Evolutionary conservation across 2,113 vertebrate species (phyloP), one percentile per base, ranked within the genome.

Genomic region (Larimichthys crocea): DNA sequence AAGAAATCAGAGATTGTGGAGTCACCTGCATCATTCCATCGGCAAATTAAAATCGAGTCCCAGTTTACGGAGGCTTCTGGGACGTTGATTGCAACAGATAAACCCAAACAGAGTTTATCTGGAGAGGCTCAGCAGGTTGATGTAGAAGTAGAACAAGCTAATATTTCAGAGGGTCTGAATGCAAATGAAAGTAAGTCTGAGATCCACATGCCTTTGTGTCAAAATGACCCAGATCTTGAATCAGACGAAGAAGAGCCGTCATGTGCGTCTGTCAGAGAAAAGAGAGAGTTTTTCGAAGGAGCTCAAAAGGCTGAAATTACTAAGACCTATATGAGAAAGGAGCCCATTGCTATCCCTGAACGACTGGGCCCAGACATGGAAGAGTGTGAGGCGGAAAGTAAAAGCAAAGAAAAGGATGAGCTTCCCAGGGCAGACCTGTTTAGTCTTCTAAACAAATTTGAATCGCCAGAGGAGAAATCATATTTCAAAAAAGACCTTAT

Each of bases 1-100:
- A 96, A 94, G 87, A 96, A 93, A 83, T 95, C 96, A 1, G 96
- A 96, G 91, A 96, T 97, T 48, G 88, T 97, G 70, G 93, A 95
- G 50, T 95, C 95, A 44, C 96, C 97, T 22, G 86, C 95, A 24
- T 95, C 95, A 10, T 96, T 97, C 63, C 95, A 96, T 57, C 94
- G 95, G 29, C 96, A 97, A 92, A 96, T 97, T 72, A 97, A 96
- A 91, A 95, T 94, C 0, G 95, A 97, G 55, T 85, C 88, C 3
- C 93, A 91, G 17, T 69, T 86, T 10, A 85, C 85, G 6, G 94
- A 94, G 55, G 82, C 83, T 16, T 86, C 76, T 11, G 92, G 88
- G 66, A 73, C n/a, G 24, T 15, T 5, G 3, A 42, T 20, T 64
- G 29, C 17, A 48, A 59, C 12, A 42, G 73, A 85, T 56, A 83